Evolutionary conservation across 2,888 invertebrate genomes (phyloP).

Genomic region (Mechanitis messenoides): DNA sequence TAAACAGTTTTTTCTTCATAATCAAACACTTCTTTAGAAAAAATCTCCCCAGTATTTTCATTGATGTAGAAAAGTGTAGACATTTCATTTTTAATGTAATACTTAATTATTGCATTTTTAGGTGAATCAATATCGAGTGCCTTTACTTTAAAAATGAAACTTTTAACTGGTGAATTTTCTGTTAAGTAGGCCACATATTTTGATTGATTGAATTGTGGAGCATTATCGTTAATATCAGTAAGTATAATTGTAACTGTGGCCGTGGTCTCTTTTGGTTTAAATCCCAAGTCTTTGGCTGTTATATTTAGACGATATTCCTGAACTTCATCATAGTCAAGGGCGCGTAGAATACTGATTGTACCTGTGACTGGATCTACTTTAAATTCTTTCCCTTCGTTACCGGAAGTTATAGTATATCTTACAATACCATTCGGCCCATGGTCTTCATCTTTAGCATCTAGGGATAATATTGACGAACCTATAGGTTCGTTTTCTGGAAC

Average conservation of each 20-base stretch:
- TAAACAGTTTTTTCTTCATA: constrained; percentile 89
- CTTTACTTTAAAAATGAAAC: constrained; percentile 83
- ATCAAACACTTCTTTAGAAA: constrained; percentile 86
- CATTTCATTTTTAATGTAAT: constrained; percentile 86
- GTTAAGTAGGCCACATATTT: constrained; percentile 86
- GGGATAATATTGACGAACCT: constrained; percentile 88
- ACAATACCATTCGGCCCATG: constrained; percentile 93
- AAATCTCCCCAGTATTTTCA: constrained; percentile 84
- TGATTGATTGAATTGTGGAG: constrained; percentile 88
- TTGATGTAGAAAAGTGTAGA: constrained; percentile 88
- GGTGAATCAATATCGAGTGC: constrained; percentile 92
- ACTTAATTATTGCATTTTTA: constrained; percentile 89
- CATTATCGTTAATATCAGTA: constrained; percentile 95
- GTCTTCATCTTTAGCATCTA: constrained; percentile 90
- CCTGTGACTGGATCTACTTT: constrained; percentile 86
- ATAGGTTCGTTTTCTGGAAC: constrained; percentile 94
- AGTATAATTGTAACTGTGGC: constrained; percentile 90
- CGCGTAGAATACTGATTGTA: constrained; percentile 85
- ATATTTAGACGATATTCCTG: constrained; percentile 91
- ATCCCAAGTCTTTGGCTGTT: constrained; percentile 90
- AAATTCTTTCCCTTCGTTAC: constrained; percentile 88
- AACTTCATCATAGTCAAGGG: constrained; percentile 90
- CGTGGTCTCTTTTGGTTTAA: constrained; percentile 84
- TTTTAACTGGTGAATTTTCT: constrained; percentile 88
- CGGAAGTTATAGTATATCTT: constrained; percentile 88